Evolutionary conservation across 2,888 invertebrate genomes (phyloP).

Genomic region (Rotaria sp.): DNA sequence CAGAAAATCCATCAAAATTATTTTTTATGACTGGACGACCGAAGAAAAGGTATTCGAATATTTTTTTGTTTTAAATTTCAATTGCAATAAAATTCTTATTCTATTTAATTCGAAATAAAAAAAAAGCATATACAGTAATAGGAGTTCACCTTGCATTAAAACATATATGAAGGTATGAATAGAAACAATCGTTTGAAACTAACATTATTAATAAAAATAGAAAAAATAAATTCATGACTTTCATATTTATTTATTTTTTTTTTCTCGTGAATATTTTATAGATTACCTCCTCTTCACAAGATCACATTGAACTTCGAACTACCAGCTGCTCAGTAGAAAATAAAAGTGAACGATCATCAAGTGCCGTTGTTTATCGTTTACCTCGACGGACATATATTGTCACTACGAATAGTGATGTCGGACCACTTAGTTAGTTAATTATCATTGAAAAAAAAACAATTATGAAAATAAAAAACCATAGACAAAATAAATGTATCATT

Average conservation of each 20-base stretch:
- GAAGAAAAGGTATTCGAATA: neutral
- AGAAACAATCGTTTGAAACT: neutral
- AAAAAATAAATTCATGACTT: no score
- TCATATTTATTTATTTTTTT: no score
- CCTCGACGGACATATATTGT: neutral
- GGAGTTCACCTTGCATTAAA: neutral
- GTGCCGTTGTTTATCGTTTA: neutral
- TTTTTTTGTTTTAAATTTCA: no score
- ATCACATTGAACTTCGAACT: neutral
- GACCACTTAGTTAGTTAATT: neutral
- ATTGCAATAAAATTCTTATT: no score
- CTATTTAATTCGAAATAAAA: no score
- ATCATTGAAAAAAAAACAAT: no score
- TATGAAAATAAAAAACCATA: no score
- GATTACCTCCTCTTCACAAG: neutral
- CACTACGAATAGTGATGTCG: neutral
- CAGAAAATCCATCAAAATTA: neutral
- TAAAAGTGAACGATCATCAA: neutral
- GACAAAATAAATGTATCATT: no score
- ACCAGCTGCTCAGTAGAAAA: neutral
- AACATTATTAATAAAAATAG: neutral
- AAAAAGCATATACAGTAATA: neutral
- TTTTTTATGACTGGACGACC: neutral
- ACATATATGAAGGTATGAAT: neutral
- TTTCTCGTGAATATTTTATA: neutral